phyloP scores from a whole-genome alignment of 2,888 invertebrate genomes.

The Piscicola geometra region DNA sequence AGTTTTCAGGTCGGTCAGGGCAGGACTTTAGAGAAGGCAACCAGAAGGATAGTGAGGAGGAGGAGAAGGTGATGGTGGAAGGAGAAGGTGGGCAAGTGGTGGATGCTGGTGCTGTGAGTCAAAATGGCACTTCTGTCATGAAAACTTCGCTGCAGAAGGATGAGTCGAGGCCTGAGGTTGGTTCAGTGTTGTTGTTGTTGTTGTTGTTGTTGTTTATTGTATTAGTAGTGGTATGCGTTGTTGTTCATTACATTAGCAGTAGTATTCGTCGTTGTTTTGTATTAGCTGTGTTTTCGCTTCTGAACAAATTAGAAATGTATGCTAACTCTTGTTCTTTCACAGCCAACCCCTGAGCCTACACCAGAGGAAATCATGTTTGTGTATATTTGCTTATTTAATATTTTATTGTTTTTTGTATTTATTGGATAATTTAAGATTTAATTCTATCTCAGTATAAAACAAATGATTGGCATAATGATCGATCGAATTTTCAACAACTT shows the following conservation, averaged over 20 bases:
- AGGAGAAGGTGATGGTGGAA: conserved; percentile 60
- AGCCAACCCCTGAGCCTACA: conserved; percentile 17
- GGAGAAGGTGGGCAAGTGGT: conserved; percentile 55
- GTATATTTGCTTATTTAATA: background rate
- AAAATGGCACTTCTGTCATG: background rate
- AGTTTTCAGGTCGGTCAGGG: background rate
- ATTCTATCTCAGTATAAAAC: too few species aligned
- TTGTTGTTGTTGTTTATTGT: background rate
- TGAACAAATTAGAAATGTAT: too few species aligned
- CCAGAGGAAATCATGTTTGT: conserved; percentile 28
- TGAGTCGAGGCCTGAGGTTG: conserved; percentile 6
- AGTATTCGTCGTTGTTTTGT: too few species aligned
- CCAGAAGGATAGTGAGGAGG: conserved; percentile 47
- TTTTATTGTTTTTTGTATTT: background rate
- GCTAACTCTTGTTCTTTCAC: too few species aligned
- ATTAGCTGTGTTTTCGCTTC: too few species aligned
- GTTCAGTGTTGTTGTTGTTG: background rate
- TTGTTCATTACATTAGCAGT: too few species aligned
- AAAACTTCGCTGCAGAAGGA: conserved; percentile 2
- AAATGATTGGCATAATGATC: too few species aligned
- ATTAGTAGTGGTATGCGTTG: too few species aligned
- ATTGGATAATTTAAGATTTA: background rate
- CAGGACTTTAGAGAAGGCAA: conserved; percentile 27
- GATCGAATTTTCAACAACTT: too few species aligned
- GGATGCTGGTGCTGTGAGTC: conserved; percentile 68